Evolutionary conservation across 2,113 vertebrate genomes (phyloP).

Genomic region (Eptesicus fuscus): DNA sequence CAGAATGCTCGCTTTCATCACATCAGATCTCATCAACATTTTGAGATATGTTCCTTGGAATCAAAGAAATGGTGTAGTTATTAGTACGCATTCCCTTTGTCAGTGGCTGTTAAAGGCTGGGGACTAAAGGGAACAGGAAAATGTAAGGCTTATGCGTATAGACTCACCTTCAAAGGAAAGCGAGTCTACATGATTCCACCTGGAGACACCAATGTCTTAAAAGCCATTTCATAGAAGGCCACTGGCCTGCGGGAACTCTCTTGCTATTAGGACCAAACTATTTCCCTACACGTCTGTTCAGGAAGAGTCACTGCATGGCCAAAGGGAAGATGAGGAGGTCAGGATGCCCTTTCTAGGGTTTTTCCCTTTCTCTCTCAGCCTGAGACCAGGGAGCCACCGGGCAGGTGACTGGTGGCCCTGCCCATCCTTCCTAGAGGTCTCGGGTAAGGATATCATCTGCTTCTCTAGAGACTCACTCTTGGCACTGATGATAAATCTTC

Average conservation of each 20-base stretch:
- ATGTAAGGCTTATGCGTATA: neutral
- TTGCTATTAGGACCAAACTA: neutral
- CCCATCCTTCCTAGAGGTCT: neutral
- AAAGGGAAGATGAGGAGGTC: neutral
- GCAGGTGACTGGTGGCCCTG: neutral
- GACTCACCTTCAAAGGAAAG: neutral
- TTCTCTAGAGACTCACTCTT: neutral
- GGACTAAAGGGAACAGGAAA: neutral
- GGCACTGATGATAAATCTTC: neutral
- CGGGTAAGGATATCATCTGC: neutral
- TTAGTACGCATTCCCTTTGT: neutral
- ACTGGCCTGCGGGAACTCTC: neutral
- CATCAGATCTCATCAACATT: neutral
- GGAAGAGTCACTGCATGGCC: neutral
- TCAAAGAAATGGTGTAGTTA: neutral
- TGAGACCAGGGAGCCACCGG: neutral
- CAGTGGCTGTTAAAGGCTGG: neutral
- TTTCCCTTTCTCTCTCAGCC: neutral
- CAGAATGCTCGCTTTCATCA: neutral
- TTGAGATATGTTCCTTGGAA: conserved; percentile 12
- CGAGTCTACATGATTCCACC: neutral
- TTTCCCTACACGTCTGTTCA: neutral
- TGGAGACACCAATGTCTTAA: neutral
- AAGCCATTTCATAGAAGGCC: neutral
- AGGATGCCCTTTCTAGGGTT: neutral